Percentiles rank a stretch among this genome's conserved stretches.
These are phyloP conservation scores for Sminthurinus aureus DNA, from an alignment of 2,888 invertebrate genomes.

Conservation along the genomic window DNA sequence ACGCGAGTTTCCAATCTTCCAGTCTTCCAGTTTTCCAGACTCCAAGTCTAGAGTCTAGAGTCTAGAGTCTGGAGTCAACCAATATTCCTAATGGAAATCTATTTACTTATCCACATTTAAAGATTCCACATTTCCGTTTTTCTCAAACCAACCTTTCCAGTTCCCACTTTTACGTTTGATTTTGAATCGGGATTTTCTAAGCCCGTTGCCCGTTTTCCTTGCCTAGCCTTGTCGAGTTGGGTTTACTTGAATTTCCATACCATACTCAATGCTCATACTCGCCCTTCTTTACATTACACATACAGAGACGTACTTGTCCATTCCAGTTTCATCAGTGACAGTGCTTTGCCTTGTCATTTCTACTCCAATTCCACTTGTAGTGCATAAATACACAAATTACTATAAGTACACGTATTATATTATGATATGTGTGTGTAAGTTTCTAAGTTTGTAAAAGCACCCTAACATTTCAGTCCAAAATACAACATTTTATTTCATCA, in stretches of 20 bases:
- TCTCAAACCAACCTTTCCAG: background rate
- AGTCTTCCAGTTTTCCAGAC: background rate
- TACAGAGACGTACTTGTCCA: no score
- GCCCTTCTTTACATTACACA: background rate
- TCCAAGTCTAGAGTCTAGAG: background rate
- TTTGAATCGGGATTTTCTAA: background rate
- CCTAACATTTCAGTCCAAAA: no score
- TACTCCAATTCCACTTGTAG: background rate
- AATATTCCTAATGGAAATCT: slow-evolving; percentile 40
- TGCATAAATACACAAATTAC: no score
- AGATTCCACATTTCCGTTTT: slow-evolving; percentile 24
- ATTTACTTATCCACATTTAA: slow-evolving; percentile 41
- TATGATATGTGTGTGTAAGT: no score
- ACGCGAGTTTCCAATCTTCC: background rate
- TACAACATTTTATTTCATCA: no score
- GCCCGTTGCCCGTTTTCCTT: background rate
- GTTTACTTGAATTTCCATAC: background rate
- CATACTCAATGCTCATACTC: background rate
- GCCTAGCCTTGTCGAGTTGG: background rate
- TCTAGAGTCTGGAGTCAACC: background rate
- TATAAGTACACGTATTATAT: no score
- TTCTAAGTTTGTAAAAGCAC: no score
- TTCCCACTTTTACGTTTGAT: no score
- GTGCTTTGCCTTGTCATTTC: background rate
- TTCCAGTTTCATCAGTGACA: background rate